phyloP scores from a whole-genome alignment of 64 coral and sea anemone genomes.

The Platygyra sinensis region DNA sequence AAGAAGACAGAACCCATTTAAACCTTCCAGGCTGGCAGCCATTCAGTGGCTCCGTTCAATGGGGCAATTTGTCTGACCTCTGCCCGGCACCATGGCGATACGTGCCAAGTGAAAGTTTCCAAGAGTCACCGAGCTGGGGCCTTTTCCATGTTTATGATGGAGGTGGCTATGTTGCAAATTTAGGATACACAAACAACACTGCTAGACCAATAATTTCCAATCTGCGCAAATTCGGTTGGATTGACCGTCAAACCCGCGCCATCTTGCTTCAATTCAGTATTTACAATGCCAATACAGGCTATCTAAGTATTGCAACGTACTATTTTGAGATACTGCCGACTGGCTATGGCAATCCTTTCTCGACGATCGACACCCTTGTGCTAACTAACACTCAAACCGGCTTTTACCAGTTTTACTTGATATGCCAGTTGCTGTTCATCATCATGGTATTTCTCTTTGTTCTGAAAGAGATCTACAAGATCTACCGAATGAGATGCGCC shows the following conservation, averaged over 20 bases:
- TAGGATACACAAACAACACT: constrained; percentile 38
- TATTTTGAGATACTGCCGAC: constrained; percentile 60
- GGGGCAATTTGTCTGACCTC: constrained; percentile 27
- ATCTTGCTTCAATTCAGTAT: constrained; percentile 56
- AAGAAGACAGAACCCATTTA: constrained; percentile 32
- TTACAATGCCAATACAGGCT: constrained; percentile 57
- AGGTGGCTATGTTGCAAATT: constrained; percentile 62
- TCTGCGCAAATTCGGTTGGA: constrained; percentile 40
- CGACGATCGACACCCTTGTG: constrained; percentile 57
- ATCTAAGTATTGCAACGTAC: constrained; percentile 49
- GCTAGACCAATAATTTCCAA: not conserved
- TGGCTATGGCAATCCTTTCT: constrained; percentile 31
- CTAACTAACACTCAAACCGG: constrained; percentile 32
- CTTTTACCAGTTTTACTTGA: constrained; percentile 47
- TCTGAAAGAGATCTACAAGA: not conserved
- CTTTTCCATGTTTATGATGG: constrained; percentile 59
- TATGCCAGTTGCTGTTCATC: constrained; percentile 67
- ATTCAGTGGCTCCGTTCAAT: not conserved
- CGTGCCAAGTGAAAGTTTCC: not conserved
- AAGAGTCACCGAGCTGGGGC: constrained; percentile 34
- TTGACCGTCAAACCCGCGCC: constrained; percentile 54
- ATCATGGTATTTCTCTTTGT: constrained; percentile 33
- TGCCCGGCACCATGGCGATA: constrained; percentile 80
- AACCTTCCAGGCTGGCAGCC: constrained; percentile 51
- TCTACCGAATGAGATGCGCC: constrained; percentile 19